A percentile compares a stretch with the other conserved stretches of the same genome.
These are phyloP conservation scores for Drosophila orosa DNA, from an alignment of 1,140 invertebrate species.

Conservation along the genomic window DNA sequence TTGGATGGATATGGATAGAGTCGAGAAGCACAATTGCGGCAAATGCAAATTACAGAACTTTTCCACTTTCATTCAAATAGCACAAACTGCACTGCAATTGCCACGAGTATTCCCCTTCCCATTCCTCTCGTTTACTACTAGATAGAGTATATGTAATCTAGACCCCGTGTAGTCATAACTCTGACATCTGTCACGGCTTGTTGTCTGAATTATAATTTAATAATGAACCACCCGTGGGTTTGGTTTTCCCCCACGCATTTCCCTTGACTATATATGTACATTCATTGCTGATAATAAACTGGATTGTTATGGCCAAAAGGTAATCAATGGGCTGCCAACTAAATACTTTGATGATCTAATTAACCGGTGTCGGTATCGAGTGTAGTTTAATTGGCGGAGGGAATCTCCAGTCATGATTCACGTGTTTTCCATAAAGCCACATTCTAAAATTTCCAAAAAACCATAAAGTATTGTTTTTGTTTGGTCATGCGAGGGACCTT, in stretches of 20 bases:
- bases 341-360: slow-evolving; percentile 42
- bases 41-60: slow-evolving; percentile 67
- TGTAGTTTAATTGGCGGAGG: not conserved
- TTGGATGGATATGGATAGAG: slow-evolving; percentile 23
- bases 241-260: slow-evolving; percentile 28
- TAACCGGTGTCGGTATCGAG: slow-evolving; percentile 15
- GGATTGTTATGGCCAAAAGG: slow-evolving; percentile 7
- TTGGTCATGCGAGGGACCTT: slow-evolving; percentile 17
- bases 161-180: slow-evolving; percentile 35
- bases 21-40: slow-evolving; percentile 35
- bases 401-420: slow-evolving; percentile 36
- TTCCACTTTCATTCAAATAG: slow-evolving; percentile 42
- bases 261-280: not conserved
- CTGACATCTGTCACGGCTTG: slow-evolving; percentile 77
- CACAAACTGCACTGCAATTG: slow-evolving; percentile 35
- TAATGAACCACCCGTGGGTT: slow-evolving; percentile 30
- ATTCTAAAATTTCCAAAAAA: slow-evolving; percentile 27
- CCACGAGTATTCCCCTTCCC: slow-evolving; percentile 1
- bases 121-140: not conserved
- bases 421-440: not conserved
- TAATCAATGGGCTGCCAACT: slow-evolving; percentile 41
- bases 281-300: slow-evolving; percentile 30
- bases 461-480: slow-evolving; percentile 24
- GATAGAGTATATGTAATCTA: slow-evolving; percentile 50
- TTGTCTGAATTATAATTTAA: slow-evolving; percentile 78